Conservation (phyloP, 2,888 invertebrate species). For the Branchellion lobata region DNA sequence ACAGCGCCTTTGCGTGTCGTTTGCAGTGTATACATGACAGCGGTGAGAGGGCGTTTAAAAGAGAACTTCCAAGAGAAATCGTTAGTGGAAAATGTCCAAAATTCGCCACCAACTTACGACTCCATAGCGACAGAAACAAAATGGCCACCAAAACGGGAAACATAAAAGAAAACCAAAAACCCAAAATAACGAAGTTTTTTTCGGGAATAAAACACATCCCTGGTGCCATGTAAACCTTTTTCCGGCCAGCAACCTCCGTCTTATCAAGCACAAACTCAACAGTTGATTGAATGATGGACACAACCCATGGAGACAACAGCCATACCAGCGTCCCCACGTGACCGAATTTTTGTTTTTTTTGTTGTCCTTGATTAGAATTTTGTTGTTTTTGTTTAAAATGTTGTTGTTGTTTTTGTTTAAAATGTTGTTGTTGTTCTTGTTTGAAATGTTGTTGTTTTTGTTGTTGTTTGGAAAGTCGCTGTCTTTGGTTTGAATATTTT, state of each 20-base stretch:
- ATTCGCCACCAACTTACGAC: slow-evolving; percentile 40
- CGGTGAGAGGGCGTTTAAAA: no score
- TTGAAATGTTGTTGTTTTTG: background rate
- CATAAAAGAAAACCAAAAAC: slow-evolving; percentile 51
- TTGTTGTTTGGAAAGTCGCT: background rate
- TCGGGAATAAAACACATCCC: slow-evolving; percentile 51
- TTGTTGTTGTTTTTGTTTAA: background rate
- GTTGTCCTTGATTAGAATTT: background rate
- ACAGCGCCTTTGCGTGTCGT: no score
- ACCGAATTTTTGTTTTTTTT: background rate
- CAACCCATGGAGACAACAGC: slow-evolving; percentile 52
- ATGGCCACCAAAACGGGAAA: slow-evolving; percentile 47
- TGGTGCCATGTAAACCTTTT: slow-evolving; percentile 41
- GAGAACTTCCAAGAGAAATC: no score
- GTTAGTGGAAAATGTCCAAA: slow-evolving; percentile 16
- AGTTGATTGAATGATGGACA: slow-evolving; percentile 50
- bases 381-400: background rate
- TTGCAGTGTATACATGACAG: no score
- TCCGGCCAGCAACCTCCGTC: slow-evolving; percentile 35
- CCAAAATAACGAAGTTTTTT: slow-evolving; percentile 52
- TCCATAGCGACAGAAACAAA: slow-evolving; percentile 47
- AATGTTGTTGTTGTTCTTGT: background rate
- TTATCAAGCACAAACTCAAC: slow-evolving; percentile 52
- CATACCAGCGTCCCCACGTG: slow-evolving; percentile 43
- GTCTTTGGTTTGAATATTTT: background rate